Evolutionary conservation across 2,888 invertebrate genomes (phyloP).

Genomic region (Saturnia japonica): DNA sequence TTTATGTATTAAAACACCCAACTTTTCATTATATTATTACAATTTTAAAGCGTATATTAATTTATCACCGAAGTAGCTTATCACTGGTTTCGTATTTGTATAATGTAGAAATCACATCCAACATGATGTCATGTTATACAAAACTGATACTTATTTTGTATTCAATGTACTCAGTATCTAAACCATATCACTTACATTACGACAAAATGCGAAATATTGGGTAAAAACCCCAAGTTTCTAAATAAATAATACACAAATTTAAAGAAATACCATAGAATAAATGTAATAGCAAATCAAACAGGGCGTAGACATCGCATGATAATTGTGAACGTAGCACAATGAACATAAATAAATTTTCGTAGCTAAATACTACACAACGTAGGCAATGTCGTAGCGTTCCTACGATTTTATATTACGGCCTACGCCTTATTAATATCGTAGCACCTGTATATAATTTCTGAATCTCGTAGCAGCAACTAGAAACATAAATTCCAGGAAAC

Average conservation of each 20-base stretch:
- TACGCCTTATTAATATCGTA: conserved; percentile 6
- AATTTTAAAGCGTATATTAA: no score
- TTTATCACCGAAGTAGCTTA: no score
- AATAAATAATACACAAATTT: background rate
- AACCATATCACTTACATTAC: no score
- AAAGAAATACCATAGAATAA: background rate
- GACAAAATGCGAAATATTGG: no score
- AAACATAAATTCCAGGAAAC: background rate
- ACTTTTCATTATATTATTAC: no score
- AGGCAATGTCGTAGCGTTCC: background rate
- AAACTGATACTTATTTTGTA: no score
- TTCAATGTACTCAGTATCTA: no score
- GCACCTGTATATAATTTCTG: conserved; percentile 8
- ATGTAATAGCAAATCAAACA: background rate
- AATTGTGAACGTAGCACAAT: background rate
- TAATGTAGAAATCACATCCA: no score
- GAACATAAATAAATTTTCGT: background rate
- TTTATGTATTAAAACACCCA: no score
- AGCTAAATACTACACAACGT: background rate
- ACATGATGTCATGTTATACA: no score
- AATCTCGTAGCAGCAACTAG: background rate
- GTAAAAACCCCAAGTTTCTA: no score
- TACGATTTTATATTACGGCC: background rate
- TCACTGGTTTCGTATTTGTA: no score
- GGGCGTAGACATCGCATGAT: background rate